phyloP scores from a whole-genome alignment of 2,797 vertebrate genomes.

The Poecilia gillii region DNA sequence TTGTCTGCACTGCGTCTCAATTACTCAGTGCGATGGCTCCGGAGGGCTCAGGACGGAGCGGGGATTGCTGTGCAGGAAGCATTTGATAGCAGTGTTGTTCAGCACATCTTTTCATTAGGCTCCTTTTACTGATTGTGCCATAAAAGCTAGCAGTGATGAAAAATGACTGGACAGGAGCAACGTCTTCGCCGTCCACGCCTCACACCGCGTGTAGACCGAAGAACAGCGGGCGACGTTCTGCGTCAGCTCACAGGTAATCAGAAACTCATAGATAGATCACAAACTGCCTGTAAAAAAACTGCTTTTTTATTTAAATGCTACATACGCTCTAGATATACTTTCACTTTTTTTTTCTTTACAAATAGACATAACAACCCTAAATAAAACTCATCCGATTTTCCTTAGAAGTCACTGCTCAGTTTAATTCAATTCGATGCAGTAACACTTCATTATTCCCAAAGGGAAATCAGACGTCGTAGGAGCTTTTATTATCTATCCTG shows the following conservation, averaged over 20 bases:
- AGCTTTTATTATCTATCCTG: background rate
- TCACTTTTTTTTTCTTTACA: background rate
- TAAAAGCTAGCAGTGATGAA: background rate
- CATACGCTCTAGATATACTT: background rate
- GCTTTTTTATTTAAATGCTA: background rate
- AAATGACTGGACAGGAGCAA: constrained; percentile 8
- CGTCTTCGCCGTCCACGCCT: background rate
- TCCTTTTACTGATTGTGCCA: background rate
- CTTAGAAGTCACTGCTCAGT: background rate
- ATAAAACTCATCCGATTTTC: background rate
- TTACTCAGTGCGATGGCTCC: no score
- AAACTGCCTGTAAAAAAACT: background rate
- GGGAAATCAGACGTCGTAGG: background rate
- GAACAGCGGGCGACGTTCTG: background rate
- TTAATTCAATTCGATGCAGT: background rate
- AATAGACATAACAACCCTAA: background rate
- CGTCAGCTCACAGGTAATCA: constrained; percentile 6
- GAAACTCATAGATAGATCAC: background rate
- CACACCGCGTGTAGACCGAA: background rate
- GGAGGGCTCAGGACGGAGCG: background rate
- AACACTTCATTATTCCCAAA: background rate
- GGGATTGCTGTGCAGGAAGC: background rate
- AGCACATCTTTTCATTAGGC: constrained; percentile 5
- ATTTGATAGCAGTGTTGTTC: background rate
- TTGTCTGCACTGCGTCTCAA: background rate